Evolutionary conservation across 2,888 invertebrate species (phyloP), one percentile per base, ranked within the genome.

Genomic region (Idaea dimidiata): DNA sequence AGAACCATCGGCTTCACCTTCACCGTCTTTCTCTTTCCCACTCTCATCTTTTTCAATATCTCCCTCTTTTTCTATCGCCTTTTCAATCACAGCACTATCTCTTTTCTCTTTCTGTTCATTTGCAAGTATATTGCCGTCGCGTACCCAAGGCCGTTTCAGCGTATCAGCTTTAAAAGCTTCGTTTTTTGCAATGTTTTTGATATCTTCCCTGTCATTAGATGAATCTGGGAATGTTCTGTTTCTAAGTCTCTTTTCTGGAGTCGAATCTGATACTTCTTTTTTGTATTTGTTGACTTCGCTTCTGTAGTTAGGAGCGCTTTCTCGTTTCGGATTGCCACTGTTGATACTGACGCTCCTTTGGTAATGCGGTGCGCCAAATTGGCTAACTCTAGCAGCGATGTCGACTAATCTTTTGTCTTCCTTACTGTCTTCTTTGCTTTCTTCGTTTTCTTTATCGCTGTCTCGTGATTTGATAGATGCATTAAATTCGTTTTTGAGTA

Each of bases 361-460:
- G 68, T 93, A 93, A 58, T 89, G 87, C 1, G 86, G 84, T 0
- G 80, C 84, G 0, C 93, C 91, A 55, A 92, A 91, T 66, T 90
- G 90, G 66, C 91, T 89, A 17, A 91, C 89, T 63, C 91, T 74
- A 18, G 91, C 88, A 14, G 91, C 87, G 54, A 90, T 89, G 68
- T 89, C 89, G 0, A 91, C 87, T n/a, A 86, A 70, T 72, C 87
- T 85, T 64, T 88, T 89, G 16, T 89, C 89, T 53, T 84, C 83
- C 14, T 43, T 43, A 43, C 43, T 43, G 10, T 43, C 43, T 53
- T 79, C 83, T 59, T 84, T 78, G 0, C 72, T 77, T 59, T 91
- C 90, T 65, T 94, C 95, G 75, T 96, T 96, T 80, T 96, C 96
- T 79, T 96, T 96, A 76, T 96, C 96, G 76, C 96, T 96, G 73